A percentile compares a stretch with the other conserved stretches of the same genome.
These are phyloP conservation scores for Sialia sialis DNA, from an alignment of 2,113 vertebrate species.

Conservation along the genomic window DNA sequence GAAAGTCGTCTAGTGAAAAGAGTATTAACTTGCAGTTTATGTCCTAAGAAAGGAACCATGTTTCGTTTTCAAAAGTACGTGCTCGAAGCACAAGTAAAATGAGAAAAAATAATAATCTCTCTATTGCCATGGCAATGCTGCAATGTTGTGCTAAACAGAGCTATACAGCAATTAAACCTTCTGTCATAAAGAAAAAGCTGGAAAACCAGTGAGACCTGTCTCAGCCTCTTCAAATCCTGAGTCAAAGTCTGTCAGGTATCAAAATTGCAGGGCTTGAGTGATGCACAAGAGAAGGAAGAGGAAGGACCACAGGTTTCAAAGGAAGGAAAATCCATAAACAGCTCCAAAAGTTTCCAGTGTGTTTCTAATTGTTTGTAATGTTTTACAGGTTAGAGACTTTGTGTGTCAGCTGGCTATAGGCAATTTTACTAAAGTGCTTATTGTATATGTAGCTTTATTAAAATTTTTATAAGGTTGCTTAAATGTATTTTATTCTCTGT, in stretches of 20 bases:
- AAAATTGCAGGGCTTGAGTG: not conserved
- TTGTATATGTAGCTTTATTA: not conserved
- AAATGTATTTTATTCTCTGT: conserved; percentile 21
- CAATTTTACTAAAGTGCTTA: not conserved
- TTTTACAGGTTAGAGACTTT: not conserved
- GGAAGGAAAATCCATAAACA: not conserved
- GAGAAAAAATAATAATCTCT: not conserved
- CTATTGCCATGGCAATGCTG: conserved; percentile 55
- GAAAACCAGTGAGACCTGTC: not conserved
- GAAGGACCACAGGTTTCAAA: not conserved
- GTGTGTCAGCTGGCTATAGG: not conserved
- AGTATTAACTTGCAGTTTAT: not conserved
- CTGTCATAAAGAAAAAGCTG: not conserved
- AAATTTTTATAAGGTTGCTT: conserved; percentile 27
- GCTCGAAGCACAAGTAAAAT: conserved; percentile 16
- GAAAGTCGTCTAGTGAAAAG: not conserved
- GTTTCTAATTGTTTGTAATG: not conserved
- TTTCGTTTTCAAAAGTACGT: not conserved
- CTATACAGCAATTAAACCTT: not conserved
- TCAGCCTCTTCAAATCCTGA: not conserved
- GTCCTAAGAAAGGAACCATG: not conserved
- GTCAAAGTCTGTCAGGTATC: not conserved
- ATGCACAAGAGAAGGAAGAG: not conserved
- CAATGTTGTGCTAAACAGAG: conserved; percentile 33
- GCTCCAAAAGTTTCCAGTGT: not conserved